These are phyloP conservation scores for Chaetura pelagica DNA, from an alignment of 2,113 vertebrate species.

Conservation along the genomic window DNA sequence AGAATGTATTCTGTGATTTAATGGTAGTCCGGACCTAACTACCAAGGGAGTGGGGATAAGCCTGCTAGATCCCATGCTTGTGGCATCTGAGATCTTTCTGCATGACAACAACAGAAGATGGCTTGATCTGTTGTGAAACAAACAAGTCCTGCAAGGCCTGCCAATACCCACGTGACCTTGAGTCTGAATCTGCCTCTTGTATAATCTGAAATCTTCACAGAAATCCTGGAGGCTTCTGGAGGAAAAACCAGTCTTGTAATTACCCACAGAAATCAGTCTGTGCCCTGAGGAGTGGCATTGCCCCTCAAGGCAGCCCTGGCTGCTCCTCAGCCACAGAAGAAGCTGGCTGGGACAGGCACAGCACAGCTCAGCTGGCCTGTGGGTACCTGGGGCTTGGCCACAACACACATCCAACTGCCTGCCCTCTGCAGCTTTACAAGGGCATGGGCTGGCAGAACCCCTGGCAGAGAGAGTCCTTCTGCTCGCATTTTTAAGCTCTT, in stretches of 20 bases:
- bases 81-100: neutral
- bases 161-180: neutral
- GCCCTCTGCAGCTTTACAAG: fast-evolving
- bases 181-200: neutral
- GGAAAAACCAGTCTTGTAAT: neutral
- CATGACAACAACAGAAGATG: fast-evolving
- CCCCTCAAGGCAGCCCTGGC: neutral
- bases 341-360: neutral
- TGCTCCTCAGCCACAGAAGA: neutral
- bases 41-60: neutral
- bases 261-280: neutral
- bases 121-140: neutral
- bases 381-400: neutral
- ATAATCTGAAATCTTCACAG: neutral
- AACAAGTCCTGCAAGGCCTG: neutral
- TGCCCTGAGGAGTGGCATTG: neutral
- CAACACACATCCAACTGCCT: fast-evolving
- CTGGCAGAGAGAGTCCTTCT: neutral
- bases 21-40: neutral
- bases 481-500: neutral
- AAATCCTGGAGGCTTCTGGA: neutral
- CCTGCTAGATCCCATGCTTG: neutral
- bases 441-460: neutral
- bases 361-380: neutral
- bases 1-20: neutral